phyloP scores from a whole-genome alignment of 1,140 invertebrate species.

The Pteromalus puparum region DNA sequence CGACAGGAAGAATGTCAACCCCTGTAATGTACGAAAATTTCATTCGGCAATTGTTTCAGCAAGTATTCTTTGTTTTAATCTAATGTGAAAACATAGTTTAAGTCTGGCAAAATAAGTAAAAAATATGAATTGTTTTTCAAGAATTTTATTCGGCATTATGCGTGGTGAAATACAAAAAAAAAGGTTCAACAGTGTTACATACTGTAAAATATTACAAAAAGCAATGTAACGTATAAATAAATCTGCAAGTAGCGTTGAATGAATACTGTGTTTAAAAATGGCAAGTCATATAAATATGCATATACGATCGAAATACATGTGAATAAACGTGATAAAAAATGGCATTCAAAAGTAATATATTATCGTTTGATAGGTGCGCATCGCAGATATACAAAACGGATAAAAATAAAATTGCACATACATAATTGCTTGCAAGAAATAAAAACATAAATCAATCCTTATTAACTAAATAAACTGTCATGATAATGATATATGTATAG shows the following conservation, averaged over 20 bases:
- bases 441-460: neutral
- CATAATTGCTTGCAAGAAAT: neutral
- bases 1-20: conserved; percentile 92
- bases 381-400: neutral
- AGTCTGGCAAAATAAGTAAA: neutral
- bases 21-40: conserved; percentile 77
- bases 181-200: neutral
- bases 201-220: neutral
- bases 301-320: neutral
- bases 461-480: neutral
- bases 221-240: neutral
- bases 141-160: conserved; percentile 3
- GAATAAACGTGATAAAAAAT: neutral
- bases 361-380: neutral
- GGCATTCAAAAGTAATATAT: neutral
- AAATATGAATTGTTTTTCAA: neutral
- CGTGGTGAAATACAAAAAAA: neutral
- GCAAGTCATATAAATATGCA: neutral
- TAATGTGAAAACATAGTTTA: neutral
- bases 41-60: neutral
- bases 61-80: neutral
- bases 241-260: no score
- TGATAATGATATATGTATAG: neutral
- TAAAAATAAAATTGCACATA: neutral
- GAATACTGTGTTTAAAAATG: neutral